These are phyloP conservation scores for Champsocephalus gunnari DNA, from an alignment of 2,797 vertebrate species.

Conservation along the genomic window DNA sequence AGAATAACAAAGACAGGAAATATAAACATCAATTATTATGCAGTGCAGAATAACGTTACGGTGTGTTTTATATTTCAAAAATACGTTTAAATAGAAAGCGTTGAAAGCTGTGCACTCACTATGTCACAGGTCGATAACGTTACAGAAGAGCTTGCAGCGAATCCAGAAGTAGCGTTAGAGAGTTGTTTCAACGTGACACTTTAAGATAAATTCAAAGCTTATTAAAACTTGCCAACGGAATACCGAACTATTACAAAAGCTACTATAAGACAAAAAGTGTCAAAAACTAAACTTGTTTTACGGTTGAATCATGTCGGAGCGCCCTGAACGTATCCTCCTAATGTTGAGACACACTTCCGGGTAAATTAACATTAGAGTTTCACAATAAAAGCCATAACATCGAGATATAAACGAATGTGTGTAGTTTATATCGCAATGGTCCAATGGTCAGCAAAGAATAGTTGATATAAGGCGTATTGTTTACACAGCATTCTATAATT, in stretches of 20 bases:
- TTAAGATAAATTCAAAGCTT: neutral
- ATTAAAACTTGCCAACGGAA: fast-evolving
- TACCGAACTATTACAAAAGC: fast-evolving
- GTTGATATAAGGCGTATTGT: neutral
- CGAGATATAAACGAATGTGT: neutral
- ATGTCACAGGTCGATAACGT: conserved; percentile 20
- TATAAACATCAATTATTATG: neutral
- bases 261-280: neutral
- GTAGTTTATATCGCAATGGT: neutral
- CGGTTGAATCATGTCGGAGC: neutral
- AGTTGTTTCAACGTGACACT: neutral
- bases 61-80: neutral
- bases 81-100: neutral
- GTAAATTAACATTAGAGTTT: neutral
- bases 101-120: conserved; percentile 31
- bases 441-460: neutral
- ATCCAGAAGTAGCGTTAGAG: conserved; percentile 24
- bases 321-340: neutral
- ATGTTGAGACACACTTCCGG: conserved; percentile 57
- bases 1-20: neutral
- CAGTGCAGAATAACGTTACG: neutral
- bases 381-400: conserved; percentile 54
- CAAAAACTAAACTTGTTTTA: conserved; percentile 19
- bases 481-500: neutral
- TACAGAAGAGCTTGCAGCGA: neutral